These are phyloP conservation scores for Diadema setosum DNA, from an alignment of 35 echinoderm and acorn worm species.

Conservation along the genomic window DNA sequence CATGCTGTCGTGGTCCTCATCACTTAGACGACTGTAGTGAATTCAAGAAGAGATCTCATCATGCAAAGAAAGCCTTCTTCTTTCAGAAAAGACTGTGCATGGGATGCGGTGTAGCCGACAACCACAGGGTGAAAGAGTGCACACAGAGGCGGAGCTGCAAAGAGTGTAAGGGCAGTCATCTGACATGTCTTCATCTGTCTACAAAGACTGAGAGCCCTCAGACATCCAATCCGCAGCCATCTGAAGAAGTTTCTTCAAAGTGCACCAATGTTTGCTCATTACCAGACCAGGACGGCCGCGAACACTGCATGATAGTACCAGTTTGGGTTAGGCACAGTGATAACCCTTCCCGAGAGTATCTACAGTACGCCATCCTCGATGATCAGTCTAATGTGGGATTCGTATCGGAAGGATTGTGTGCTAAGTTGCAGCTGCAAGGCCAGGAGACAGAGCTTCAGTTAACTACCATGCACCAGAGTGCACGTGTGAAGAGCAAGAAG, in stretches of 20 bases:
- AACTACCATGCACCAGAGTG: conserved; percentile 13
- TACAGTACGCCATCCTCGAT: conserved; percentile 16
- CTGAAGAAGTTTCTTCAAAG: background rate
- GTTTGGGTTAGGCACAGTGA: background rate
- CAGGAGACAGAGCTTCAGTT: background rate
- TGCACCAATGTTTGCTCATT: background rate
- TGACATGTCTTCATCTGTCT: background rate
- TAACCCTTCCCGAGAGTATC: background rate
- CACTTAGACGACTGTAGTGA: too few relatives aligned
- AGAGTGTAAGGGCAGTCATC: background rate
- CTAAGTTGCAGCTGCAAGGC: too few relatives aligned
- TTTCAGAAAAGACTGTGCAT: background rate
- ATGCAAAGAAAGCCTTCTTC: conserved; percentile 12
- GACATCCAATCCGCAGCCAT: too few relatives aligned
- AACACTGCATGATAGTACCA: conserved; percentile 24
- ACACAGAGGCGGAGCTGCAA: background rate
- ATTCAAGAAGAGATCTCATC: too few relatives aligned
- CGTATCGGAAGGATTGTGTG: too few relatives aligned
- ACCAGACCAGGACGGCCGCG: background rate
- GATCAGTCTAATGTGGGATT: background rate
- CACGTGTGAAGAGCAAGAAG: background rate
- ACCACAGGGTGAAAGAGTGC: background rate
- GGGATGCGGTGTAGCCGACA: background rate
- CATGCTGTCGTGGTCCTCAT: too few relatives aligned
- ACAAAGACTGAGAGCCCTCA: background rate